Evolutionary conservation across 2,888 invertebrate genomes (phyloP), one percentile per base, ranked within the genome.

Genomic region (Apocheima hispidaria): DNA sequence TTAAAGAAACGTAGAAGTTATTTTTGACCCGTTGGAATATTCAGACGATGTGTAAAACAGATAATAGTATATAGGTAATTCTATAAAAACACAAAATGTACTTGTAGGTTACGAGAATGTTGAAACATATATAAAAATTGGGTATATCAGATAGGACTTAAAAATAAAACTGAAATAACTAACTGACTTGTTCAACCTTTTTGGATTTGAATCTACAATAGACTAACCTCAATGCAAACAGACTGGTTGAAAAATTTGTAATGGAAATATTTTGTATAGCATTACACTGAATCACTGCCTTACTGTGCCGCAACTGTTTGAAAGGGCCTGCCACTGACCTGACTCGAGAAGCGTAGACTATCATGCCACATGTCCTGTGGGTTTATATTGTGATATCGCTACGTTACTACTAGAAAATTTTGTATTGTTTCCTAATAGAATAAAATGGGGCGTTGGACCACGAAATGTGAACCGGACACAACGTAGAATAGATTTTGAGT

Each of bases 151-250:
- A 68, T 91, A 91, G 87, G 86, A 85, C 80, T 87, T 87, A 87
- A 86, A 83, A 48, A 56, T 60, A 62, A 87, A 88, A 88, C 82
- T 83, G 75, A 83, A 85, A n/a, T n/a, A n/a, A n/a, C n/a, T 83
- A 81, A 88, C 81, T 84, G 87, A 91, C 87, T 89, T 80, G 86
- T 90, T 90, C 85, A 88, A 92, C 87, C 82, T 84, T 91, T 91
- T 92, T 91, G 92, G 92, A 92, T 92, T 92, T 92, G 92, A 92
- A 90, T 92, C 90, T 92, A 92, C 90, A 92, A 91, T 91, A 91
- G 88, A 82, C 74, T 76, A 81, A 91, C 90, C 92, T 91, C 90
- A 91, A 85, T 79, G 88, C 86, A 88, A n/a, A 91, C 91, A 91
- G 92, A 92, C 92, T 92, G 92, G 85, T 86, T 80, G 87, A 88